Conservation (phyloP, 2,888 invertebrate species). For the Sinohyriopsis cumingii region DNA sequence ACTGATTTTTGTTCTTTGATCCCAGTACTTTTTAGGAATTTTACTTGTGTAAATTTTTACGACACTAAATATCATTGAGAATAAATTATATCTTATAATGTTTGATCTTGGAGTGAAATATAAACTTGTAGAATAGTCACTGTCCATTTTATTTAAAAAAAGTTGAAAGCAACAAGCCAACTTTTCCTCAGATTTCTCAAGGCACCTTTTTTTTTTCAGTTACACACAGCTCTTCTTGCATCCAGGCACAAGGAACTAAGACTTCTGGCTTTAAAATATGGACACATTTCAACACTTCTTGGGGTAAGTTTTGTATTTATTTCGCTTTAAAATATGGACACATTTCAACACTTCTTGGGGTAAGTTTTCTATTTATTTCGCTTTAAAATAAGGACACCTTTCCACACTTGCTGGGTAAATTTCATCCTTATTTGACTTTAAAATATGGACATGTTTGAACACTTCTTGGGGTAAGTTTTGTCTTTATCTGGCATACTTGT, state of each 20-base stretch:
- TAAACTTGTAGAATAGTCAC: too few species aligned
- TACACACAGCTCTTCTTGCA: constrained; percentile 76
- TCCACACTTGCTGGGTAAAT: constrained; percentile 77
- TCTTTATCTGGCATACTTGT: too few species aligned
- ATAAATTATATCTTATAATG: too few species aligned
- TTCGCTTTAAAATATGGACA: constrained; percentile 73
- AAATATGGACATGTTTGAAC: constrained; percentile 72
- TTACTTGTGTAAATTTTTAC: too few species aligned
- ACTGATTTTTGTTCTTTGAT: too few species aligned
- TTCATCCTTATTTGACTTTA: background rate
- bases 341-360: constrained; percentile 80
- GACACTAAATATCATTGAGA: too few species aligned
- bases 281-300: constrained; percentile 81
- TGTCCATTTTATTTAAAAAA: too few species aligned
- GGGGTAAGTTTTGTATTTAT: constrained; percentile 61
- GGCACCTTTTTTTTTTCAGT: constrained; percentile 42
- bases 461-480: too few species aligned
- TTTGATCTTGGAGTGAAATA: too few species aligned
- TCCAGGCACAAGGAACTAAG: constrained; percentile 81
- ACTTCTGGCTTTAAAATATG: constrained; percentile 82
- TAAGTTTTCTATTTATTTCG: constrained; percentile 27
- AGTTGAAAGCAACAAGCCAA: background rate
- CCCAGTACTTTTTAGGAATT: too few species aligned
- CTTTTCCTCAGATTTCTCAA: background rate
- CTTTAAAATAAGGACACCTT: constrained; percentile 76